phyloP scores from a whole-genome alignment of 2,888 invertebrate species.

The Spilosoma lubricipeda region DNA sequence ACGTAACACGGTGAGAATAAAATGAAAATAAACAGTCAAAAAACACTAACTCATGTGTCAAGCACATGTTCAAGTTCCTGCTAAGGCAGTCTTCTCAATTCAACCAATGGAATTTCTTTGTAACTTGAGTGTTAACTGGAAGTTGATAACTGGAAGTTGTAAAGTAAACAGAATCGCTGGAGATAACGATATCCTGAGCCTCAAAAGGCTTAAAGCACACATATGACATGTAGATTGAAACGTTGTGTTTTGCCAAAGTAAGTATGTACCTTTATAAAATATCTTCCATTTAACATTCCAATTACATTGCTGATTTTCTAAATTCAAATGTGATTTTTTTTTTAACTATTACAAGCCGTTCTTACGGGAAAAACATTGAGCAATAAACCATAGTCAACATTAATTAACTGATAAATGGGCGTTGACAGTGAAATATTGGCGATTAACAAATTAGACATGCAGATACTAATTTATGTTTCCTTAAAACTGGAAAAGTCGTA shows the following conservation, averaged over 20 bases:
- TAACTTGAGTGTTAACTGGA: background rate
- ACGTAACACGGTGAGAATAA: background rate
- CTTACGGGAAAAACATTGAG: conserved; percentile 67
- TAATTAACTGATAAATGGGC: conserved; percentile 60
- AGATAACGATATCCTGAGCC: background rate
- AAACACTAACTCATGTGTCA: background rate
- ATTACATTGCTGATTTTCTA: conserved; percentile 61
- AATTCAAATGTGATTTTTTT: conserved; percentile 69
- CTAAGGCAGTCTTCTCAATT: background rate
- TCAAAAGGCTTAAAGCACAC: background rate
- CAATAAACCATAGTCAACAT: conserved; percentile 66
- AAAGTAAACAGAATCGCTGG: background rate
- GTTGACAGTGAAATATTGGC: conserved; percentile 57
- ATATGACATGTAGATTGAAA: background rate
- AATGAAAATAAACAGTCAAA: background rate
- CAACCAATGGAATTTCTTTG: background rate
- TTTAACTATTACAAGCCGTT: conserved; percentile 75
- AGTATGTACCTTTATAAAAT: background rate
- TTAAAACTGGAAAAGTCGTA: conserved; percentile 20
- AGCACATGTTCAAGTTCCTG: background rate
- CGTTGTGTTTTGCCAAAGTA: background rate
- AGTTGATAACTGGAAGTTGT: background rate
- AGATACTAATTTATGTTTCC: conserved; percentile 21
- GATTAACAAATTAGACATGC: conserved; percentile 36
- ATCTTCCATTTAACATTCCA: background rate